Evolutionary conservation across 2,113 vertebrate genomes (phyloP), one percentile per base, ranked within the genome.

Genomic region (Coturnix japonica): DNA sequence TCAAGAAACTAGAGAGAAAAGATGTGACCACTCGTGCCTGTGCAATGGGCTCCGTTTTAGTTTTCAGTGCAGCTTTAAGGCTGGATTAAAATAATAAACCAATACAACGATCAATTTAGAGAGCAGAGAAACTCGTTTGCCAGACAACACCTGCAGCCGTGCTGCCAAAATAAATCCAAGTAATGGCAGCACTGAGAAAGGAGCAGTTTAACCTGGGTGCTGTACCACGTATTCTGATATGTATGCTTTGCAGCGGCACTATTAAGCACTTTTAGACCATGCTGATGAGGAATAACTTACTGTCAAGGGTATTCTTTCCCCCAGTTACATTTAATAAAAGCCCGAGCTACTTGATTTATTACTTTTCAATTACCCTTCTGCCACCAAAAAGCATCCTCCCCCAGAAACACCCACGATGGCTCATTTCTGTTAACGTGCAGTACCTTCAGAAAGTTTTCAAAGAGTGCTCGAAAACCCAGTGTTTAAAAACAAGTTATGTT

Each of bases 81-180:
- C 51, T 61, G 65, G 49, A 76, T 93, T 84, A 80, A 89, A 85
- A 91, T 73, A 86, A 89, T 78, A 94, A 92, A 87, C 57, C 43
- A 69, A 85, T 53, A 77, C 44, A 66, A 81, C 1, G 8, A 81
- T 81, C 73, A 83, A 60, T 92, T 94, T 83, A 71, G 77, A 80
- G 64, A 78, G 18, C 4, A 22, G 41, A 57, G 41, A 79, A 91
- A 43, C 8, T 31, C 12, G 18, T 70, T 54, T n/a, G 70, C 54
- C 81, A 89, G 65, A 76, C 72, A 78, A 81, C 75, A 66, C 81
- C 18, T 80, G 43, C 33, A 91, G 51, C 23, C 44, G 26, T 18
- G 25, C 30, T 53, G 54, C 1, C 79, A 25, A 67, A 85, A 89
- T 54, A 89, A 85, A 93, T 93, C 77, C 83, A 78, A 94, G n/a